Evolutionary conservation across 2,113 vertebrate species (phyloP).

Genomic region (Platichthys stellatus): DNA sequence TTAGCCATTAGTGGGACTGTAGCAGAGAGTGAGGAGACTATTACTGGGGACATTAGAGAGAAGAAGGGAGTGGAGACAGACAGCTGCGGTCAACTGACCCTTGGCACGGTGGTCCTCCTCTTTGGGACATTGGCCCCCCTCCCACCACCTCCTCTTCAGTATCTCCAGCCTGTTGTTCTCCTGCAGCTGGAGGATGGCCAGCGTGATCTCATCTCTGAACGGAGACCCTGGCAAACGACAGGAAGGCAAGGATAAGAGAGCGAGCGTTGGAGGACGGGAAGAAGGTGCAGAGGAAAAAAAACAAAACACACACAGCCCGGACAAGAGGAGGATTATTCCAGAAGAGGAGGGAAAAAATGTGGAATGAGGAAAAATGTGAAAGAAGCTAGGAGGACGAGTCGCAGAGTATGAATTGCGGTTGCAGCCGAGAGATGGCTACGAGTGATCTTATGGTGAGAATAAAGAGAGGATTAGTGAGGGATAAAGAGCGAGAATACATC

Average conservation of each 20-base stretch:
- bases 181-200: conserved; percentile 93
- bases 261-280: conserved; percentile 1
- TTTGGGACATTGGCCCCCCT: conserved; percentile 92
- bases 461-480: conserved; percentile 68
- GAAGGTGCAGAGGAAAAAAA: not conserved
- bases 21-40: conserved; percentile 55
- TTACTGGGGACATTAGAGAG: conserved; percentile 62
- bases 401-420: conserved; percentile 4
- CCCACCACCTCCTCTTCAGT: conserved; percentile 95
- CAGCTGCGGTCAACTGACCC: conserved; percentile 79
- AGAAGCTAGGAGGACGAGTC: not conserved
- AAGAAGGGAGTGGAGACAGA: conserved; percentile 42
- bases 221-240: conserved; percentile 84
- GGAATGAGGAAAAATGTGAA: conserved; percentile 13
- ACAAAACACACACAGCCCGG: not conserved
- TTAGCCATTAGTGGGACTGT: conserved; percentile 66
- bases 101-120: conserved; percentile 94
- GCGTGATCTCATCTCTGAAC: conserved; percentile 91
- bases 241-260: conserved; percentile 38
- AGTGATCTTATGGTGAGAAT: conserved; percentile 61
- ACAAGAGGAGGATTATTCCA: conserved; percentile 5
- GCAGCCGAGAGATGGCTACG: conserved; percentile 40
- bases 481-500: conserved; percentile 70
- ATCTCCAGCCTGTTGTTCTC: conserved; percentile 95
- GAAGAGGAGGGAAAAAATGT: conserved; percentile 11